Conservation (phyloP, 2,797 vertebrate species). For the Morelia viridis region DNA sequence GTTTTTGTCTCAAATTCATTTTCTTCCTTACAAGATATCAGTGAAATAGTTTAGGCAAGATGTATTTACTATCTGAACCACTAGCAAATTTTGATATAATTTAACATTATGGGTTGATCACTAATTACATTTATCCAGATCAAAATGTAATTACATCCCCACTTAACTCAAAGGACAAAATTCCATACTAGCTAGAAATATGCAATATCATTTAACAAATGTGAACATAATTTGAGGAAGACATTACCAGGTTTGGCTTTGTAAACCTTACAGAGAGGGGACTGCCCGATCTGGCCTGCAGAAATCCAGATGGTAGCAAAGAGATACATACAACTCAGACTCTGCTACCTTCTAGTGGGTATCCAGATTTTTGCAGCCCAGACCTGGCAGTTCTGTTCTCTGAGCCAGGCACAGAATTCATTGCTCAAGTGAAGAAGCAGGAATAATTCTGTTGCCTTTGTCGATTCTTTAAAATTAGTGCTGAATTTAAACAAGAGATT, state of each 20-base stretch:
- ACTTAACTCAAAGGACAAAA: background rate
- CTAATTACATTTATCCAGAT: background rate
- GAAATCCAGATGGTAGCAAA: too few relatives aligned
- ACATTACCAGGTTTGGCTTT: too few relatives aligned
- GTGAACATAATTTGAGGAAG: too few relatives aligned
- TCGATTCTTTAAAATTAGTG: conserved; percentile 43
- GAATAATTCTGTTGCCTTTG: conserved; percentile 21
- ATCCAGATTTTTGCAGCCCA: too few relatives aligned
- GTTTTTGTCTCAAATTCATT: background rate
- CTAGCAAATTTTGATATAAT: background rate
- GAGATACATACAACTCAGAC: too few relatives aligned
- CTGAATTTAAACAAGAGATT: conserved; percentile 12
- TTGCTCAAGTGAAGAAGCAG: background rate
- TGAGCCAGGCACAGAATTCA: conserved; percentile 23
- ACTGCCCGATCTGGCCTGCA: too few relatives aligned
- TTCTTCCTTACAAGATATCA: background rate
- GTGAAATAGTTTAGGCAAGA: background rate
- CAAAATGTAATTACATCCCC: background rate
- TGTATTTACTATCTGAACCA: background rate
- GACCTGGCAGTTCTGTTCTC: background rate
- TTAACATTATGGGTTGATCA: background rate
- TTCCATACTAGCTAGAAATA: background rate
- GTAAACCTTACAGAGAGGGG: too few relatives aligned
- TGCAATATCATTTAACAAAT: too few relatives aligned
- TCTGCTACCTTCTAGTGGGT: too few relatives aligned